Evolutionary conservation across 2,797 vertebrate species (phyloP), one percentile per base, ranked within the genome.

Genomic region (Pyrocephalus nanus): DNA sequence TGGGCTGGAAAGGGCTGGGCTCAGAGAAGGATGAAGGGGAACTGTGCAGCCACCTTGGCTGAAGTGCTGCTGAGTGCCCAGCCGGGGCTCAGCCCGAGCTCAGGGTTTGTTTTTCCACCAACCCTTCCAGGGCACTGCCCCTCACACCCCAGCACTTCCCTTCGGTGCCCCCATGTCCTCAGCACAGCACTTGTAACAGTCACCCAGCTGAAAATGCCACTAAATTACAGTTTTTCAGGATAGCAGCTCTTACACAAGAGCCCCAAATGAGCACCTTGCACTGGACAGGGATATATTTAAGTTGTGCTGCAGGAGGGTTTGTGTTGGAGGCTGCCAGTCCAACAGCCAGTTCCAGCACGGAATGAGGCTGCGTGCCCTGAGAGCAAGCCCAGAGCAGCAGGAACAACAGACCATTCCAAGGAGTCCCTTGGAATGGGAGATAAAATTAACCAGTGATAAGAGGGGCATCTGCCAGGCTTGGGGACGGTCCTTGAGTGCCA

Each of bases 261-360:
- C 54, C 80, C 51, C 91, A 96, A 93, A 96, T 91, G 32, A 92
- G 93, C 90, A 81, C 95, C 95, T 83, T 65, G 81, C 55, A 11
- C 57, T 21, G 64, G 77, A 21, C 90, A 60, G 88, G 0, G 86
- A 54, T 86, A n/a, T 81, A 81, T 92, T 95, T 92, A 57, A 42
- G 48, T 20, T 0, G 0, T 8, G n/a, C 48, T 60, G 79, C 65
- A 83, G 88, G 73, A 90, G 47, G 58, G 64, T 11, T 73, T 2
- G 1, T 0, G 2, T 32, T 72, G 73, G 60, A 84, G 53, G 73
- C 60, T 47, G 53, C 40, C 21, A 72, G 26, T 48, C 51, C 45
- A 60, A 72, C n/a, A 67, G 40, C 30, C 40, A 36, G 40, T 13
- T 43, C 65, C 82, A 75, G 77, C 6, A 11, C 30, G 4, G 82